Evolutionary conservation across 37 sponge, comb jelly and placozoan genomes (phyloP).

Genomic region (Trichoplax adhaerens): DNA sequence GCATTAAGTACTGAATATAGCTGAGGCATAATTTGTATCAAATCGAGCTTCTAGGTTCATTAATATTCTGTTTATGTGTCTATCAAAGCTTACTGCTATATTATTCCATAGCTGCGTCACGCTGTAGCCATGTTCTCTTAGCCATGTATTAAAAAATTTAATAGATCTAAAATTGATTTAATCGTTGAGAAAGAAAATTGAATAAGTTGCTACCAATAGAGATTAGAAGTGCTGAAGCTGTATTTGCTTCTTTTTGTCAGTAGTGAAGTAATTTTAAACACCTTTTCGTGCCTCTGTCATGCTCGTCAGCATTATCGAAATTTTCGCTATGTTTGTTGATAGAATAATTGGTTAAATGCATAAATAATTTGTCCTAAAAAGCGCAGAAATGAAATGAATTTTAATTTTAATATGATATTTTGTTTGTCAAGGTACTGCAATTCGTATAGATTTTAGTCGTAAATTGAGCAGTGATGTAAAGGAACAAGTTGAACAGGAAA

Average conservation of each 20-base stretch:
- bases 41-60: neutral
- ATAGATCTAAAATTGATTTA: slow-evolving; percentile 14
- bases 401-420: no score
- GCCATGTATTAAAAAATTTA: slow-evolving; percentile 54
- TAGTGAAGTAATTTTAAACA: neutral
- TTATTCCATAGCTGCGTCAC: slow-evolving; percentile 53
- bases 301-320: slow-evolving; percentile 39
- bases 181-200: neutral
- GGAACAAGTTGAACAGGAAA: no score
- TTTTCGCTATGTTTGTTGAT: slow-evolving; percentile 67
- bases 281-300: slow-evolving; percentile 65
- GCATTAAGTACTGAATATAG: no score
- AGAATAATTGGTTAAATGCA: slow-evolving; percentile 92
- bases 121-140: slow-evolving; percentile 43
- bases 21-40: neutral
- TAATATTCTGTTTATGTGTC: neutral
- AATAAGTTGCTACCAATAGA: neutral
- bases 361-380: slow-evolving; percentile 35
- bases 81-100: slow-evolving; percentile 15
- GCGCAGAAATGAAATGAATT: neutral
- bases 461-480: no score
- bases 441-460: no score
- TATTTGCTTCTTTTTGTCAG: neutral
- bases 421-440: no score
- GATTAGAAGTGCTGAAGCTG: no score